These are phyloP conservation scores for Meghimatium bilineatum DNA, from an alignment of 2,888 invertebrate species.

Conservation along the genomic window DNA sequence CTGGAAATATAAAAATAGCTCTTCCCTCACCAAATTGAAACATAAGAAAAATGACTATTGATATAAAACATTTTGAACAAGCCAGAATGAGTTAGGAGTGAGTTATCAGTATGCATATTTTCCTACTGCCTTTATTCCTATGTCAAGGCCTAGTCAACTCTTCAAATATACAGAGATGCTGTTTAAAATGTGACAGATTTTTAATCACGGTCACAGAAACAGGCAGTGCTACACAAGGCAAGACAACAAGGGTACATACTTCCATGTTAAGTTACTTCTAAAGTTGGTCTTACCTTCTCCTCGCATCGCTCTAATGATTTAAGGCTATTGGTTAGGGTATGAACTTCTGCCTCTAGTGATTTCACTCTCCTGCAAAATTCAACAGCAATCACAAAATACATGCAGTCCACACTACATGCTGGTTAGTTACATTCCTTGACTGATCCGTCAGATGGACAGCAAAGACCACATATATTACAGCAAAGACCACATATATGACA, in stretches of 20 bases:
- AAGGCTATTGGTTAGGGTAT: constrained; percentile 67
- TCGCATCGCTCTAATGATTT: constrained; percentile 71
- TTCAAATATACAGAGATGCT: neutral
- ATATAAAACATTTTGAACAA: neutral
- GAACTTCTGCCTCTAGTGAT: constrained; percentile 71
- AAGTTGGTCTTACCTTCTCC: constrained; percentile 66
- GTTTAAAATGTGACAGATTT: neutral
- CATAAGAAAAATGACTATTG: neutral
- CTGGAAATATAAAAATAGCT: neutral
- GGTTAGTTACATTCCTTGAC: constrained; percentile 17
- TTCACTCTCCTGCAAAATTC: constrained; percentile 70
- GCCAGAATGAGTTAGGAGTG: neutral
- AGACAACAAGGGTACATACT: neutral
- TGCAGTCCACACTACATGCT: constrained; percentile 47
- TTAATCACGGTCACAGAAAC: neutral
- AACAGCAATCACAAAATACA: constrained; percentile 59
- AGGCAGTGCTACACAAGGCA: constrained; percentile 2
- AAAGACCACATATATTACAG: neutral
- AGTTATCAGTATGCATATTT: constrained; percentile 21
- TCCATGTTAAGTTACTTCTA: constrained; percentile 9
- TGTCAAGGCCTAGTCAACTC: too few relatives aligned
- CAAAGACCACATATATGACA: too few relatives aligned
- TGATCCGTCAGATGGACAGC: neutral
- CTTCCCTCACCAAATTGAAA: neutral
- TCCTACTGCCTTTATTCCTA: constrained; percentile 9